phyloP scores from a whole-genome alignment of 2,888 invertebrate genomes.

The Euzetes globulus region DNA sequence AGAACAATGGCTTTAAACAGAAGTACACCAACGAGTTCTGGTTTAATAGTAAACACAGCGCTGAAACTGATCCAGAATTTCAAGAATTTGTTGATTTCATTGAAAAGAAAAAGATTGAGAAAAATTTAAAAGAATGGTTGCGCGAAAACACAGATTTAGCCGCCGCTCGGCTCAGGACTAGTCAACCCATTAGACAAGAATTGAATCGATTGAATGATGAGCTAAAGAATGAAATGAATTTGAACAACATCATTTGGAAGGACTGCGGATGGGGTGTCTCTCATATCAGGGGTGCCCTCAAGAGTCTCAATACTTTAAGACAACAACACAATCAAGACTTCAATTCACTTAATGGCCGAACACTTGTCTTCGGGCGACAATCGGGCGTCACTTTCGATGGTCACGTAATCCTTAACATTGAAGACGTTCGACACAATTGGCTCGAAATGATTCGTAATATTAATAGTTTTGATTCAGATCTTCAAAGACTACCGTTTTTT shows the following conservation, averaged over 20 bases:
- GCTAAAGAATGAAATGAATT: slow-evolving; percentile 55
- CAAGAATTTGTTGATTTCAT: slow-evolving; percentile 28
- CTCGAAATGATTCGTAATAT: slow-evolving; percentile 61
- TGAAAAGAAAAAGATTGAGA: slow-evolving; percentile 25
- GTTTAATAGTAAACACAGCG: not conserved
- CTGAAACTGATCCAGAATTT: slow-evolving; percentile 16
- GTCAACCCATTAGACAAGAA: slow-evolving; percentile 64
- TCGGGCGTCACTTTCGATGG: slow-evolving; percentile 87
- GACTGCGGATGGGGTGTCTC: slow-evolving; percentile 52
- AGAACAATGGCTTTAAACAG: not conserved
- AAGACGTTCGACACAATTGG: slow-evolving; percentile 90
- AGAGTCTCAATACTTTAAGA: slow-evolving; percentile 67
- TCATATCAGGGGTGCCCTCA: slow-evolving; percentile 81
- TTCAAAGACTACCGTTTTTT: slow-evolving; percentile 13
- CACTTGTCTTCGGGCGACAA: slow-evolving; percentile 75
- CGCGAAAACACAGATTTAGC: slow-evolving; percentile 62
- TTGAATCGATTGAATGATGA: slow-evolving; percentile 59
- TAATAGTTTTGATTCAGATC: not conserved
- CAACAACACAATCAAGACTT: slow-evolving; percentile 66
- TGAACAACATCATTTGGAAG: slow-evolving; percentile 55
- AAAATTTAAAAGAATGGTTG: slow-evolving; percentile 55
- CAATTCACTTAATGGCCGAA: slow-evolving; percentile 55
- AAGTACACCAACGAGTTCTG: not conserved
- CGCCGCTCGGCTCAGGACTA: slow-evolving; percentile 58
- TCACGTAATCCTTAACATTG: slow-evolving; percentile 78